Conservation (phyloP, 2,797 vertebrate species). For the Threskiornis aethiopicus region DNA sequence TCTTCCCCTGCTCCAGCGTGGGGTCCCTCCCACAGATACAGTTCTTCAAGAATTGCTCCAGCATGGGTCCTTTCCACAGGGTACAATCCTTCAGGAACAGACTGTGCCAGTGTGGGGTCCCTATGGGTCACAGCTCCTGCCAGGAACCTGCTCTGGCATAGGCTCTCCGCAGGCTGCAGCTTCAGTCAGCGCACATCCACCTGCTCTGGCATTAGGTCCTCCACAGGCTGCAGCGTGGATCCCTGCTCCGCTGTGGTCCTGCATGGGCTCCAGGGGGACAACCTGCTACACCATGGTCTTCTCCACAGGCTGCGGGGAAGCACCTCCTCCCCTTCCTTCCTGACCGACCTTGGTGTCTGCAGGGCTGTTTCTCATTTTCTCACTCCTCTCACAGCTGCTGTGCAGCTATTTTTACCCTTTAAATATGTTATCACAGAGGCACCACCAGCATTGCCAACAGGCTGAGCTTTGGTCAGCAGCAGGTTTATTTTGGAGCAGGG, state of each 20-base stretch:
- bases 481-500: neutral
- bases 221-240: neutral
- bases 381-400: neutral
- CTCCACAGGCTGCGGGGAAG: neutral
- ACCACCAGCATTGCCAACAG: neutral
- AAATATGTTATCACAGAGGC: neutral
- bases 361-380: neutral
- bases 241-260: neutral
- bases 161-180: neutral
- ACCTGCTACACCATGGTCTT: neutral
- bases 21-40: neutral
- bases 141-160: neutral
- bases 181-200: neutral
- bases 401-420: neutral
- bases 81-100: neutral
- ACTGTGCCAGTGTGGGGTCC: neutral
- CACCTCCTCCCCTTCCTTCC: neutral
- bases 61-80: neutral
- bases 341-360: neutral
- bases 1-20: neutral
- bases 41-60: neutral
- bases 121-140: neutral
- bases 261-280: neutral
- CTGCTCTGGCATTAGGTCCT: neutral
- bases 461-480: neutral